A percentile compares a stretch with the other conserved stretches of the same genome.
These are phyloP conservation scores for Syngnathoides biaculeatus DNA, from an alignment of 2,113 vertebrate genomes.

Conservation along the genomic window DNA sequence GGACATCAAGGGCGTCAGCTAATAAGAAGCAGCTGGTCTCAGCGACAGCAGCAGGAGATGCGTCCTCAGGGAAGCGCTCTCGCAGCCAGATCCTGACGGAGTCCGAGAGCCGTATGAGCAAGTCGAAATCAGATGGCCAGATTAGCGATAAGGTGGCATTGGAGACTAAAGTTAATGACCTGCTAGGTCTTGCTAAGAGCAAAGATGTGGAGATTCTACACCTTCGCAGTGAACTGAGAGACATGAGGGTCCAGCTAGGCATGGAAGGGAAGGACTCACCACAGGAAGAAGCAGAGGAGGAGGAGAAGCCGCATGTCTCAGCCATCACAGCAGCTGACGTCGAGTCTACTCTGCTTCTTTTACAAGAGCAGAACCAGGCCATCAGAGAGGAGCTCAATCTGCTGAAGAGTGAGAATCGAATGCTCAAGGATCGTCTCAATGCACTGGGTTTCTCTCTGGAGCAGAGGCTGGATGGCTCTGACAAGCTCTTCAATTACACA, in stretches of 20 bases:
- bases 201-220: conserved; percentile 92
- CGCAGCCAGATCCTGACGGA: conserved; percentile 76
- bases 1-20: conserved; percentile 79
- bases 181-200: conserved; percentile 84
- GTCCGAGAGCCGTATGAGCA: conserved; percentile 85
- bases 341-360: conserved; percentile 82
- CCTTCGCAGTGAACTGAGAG: conserved; percentile 82
- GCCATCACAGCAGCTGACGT: conserved; percentile 80
- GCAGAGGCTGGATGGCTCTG: conserved; percentile 83
- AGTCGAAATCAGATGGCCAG: conserved; percentile 90
- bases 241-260: conserved; percentile 86
- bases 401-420: conserved; percentile 91
- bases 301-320: conserved; percentile 75
- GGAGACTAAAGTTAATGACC: conserved; percentile 88
- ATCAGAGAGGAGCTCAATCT: conserved; percentile 88
- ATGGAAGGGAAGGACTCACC: conserved; percentile 72
- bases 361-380: conserved; percentile 89
- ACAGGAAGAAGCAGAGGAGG: conserved; percentile 63
- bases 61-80: conserved; percentile 76
- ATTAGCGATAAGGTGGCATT: conserved; percentile 88
- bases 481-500: conserved; percentile 84
- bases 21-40: conserved; percentile 79
- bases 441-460: conserved; percentile 91
- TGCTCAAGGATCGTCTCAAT: conserved; percentile 91
- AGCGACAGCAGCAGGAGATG: conserved; percentile 58